A percentile compares a stretch with the other conserved stretches of the same genome.
Conservation (phyloP, 1,140 invertebrate genomes). For the Prorops nasuta region DNA sequence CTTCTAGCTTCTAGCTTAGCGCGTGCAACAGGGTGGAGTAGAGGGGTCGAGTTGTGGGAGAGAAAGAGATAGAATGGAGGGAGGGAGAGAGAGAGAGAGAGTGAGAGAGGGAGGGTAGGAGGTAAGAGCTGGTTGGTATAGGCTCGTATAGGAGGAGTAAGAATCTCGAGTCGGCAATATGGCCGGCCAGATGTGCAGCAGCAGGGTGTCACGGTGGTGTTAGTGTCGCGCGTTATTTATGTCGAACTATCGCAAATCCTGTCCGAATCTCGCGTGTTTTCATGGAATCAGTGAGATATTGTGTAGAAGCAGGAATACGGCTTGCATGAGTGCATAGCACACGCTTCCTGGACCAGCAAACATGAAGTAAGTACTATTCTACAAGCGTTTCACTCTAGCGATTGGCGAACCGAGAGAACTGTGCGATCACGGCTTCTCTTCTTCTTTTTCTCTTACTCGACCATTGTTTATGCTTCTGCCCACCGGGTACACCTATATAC, state of each 20-base stretch:
- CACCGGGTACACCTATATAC: no score
- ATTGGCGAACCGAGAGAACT: constrained; percentile 5
- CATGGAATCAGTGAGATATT: constrained; percentile 54
- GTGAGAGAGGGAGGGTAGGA: constrained; percentile 15
- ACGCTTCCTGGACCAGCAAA: constrained; percentile 45
- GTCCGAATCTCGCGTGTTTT: constrained; percentile 54
- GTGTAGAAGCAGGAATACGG: constrained; percentile 45
- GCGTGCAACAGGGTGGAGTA: no score
- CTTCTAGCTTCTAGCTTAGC: no score
- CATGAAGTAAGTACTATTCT: constrained; percentile 50
- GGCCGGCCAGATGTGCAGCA: constrained; percentile 52
- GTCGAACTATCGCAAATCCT: constrained; percentile 53
- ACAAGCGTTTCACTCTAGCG: background rate
- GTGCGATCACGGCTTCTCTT: constrained; percentile 20
- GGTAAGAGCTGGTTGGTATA: no score
- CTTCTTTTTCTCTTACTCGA: constrained; percentile 1
- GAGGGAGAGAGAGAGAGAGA: no score
- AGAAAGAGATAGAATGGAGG: no score
- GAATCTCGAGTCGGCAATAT: constrained; percentile 43
- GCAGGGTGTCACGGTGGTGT: constrained; percentile 52
- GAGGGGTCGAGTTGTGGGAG: no score
- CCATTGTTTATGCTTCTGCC: constrained; percentile 15
- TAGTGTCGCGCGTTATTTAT: constrained; percentile 52
- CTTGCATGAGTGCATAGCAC: constrained; percentile 53
- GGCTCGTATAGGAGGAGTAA: constrained; percentile 19